Evolutionary conservation across 2,113 vertebrate genomes (phyloP).

Genomic region (Aplodontia rufa): DNA sequence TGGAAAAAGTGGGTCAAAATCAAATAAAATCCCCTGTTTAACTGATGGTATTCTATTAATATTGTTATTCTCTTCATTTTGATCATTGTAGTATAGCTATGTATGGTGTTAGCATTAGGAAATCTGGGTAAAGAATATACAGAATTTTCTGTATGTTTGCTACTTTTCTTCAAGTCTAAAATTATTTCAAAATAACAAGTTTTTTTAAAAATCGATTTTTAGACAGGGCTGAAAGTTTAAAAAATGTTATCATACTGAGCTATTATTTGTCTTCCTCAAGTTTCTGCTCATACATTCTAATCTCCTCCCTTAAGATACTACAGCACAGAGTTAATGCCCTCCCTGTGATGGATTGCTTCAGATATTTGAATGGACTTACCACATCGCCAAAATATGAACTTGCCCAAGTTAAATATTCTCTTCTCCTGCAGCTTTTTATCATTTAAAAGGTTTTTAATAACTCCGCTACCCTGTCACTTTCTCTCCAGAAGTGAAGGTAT

Average conservation of each 20-base stretch:
- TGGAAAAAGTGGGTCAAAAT: background rate
- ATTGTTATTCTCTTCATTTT: background rate
- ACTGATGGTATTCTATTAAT: background rate
- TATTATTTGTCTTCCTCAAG: constrained; percentile 38
- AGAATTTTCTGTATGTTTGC: background rate
- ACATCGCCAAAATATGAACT: background rate
- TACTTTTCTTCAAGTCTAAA: background rate
- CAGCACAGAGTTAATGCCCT: background rate
- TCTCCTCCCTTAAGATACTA: background rate
- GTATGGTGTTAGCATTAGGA: background rate
- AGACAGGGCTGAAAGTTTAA: background rate
- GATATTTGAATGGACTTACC: constrained; percentile 43
- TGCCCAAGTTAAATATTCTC: constrained; percentile 32
- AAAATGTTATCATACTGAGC: background rate
- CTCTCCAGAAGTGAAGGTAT: background rate
- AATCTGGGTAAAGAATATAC: background rate
- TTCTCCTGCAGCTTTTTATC: constrained; percentile 18
- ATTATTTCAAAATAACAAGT: background rate
- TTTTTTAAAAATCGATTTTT: background rate
- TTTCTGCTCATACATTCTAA: background rate
- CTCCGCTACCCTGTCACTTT: background rate
- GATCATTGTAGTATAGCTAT: background rate
- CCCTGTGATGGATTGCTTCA: constrained; percentile 11
- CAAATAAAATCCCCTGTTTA: background rate
- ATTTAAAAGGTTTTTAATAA: background rate